Evolutionary conservation across 1,140 invertebrate species (phyloP), one percentile per base, ranked within the genome.

Genomic region (Papilio helenus): DNA sequence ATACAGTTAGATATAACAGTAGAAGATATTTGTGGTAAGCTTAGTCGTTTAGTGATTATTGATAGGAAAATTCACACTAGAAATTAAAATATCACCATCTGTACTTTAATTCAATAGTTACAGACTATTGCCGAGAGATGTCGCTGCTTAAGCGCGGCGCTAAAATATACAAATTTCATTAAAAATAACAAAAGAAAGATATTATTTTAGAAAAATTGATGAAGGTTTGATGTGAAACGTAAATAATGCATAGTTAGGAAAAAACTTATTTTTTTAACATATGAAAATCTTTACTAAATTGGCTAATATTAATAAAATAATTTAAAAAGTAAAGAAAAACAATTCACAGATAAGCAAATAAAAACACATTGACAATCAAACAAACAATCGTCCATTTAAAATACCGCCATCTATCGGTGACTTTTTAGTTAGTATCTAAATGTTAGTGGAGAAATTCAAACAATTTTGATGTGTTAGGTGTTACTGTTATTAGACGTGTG

Each of bases 391-490:
- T 29, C 4, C 14, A 23, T 26, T 16, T 14, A 68, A 29, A 68
- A 68, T 14, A 68, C 4, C 29, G 5, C 3, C 3, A 39, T 14
- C 12, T 14, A 10, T 16, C 14, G 10, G 14, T 29, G 23, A 16
- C 2, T 16, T 34, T 68, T 68, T 29, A 18, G 61, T 68, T 68
- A 68, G 14, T 68, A 29, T 16, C 26, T 18, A 65, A 65, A 68
- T 29, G 26, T 68, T 68, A 68, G 23, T 14, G 10, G 14, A 16
- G 5, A 68, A 26, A 68, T 29, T 39, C 8, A 14, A 26, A 68
- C 26, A 68, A 68, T 68, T 68, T 68, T 68, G 61, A 29, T 7
- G 9, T 68, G 61, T 68, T 68, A 68, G 61, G 14, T 34, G 26
- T 68, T 68, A 61, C 18, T 26, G 2, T 29, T 34, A 3, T 7